Conservation (phyloP, 1,140 invertebrate genomes). For the Heliconius congener region DNA sequence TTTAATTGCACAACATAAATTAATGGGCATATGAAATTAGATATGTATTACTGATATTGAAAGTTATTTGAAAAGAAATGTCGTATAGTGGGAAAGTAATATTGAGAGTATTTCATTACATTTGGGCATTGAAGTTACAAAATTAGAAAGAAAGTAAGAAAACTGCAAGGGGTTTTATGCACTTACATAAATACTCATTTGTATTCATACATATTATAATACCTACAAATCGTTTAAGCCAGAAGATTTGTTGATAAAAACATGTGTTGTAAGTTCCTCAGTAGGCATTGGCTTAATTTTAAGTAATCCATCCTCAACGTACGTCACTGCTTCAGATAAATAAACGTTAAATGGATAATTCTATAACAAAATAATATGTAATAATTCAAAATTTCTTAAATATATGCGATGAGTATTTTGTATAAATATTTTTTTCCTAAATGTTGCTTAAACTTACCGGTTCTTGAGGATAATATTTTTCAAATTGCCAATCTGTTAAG, state of each 20-base stretch:
- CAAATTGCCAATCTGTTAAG: neutral
- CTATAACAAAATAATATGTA: conserved; percentile 45
- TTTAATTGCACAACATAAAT: too few species aligned
- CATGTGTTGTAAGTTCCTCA: neutral
- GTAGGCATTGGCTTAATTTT: neutral
- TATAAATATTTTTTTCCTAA: neutral
- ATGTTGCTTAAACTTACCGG: neutral
- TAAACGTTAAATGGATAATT: conserved; percentile 88
- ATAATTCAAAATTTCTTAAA: too few species aligned
- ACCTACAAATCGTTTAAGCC: neutral
- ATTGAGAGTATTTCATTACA: too few species aligned
- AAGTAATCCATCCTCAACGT: conserved; percentile 9
- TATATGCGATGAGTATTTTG: too few species aligned
- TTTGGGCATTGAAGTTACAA: too few species aligned
- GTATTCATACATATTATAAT: neutral
- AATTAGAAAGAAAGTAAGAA: too few species aligned
- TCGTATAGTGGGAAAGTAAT: too few species aligned
- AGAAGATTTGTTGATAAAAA: neutral
- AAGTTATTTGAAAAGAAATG: too few species aligned
- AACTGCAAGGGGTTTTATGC: too few species aligned
- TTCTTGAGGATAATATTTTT: conserved; percentile 9
- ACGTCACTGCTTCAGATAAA: conserved; percentile 71
- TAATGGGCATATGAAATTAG: too few species aligned
- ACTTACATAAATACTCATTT: too few species aligned
- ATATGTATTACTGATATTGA: too few species aligned